Base-by-base conservation (phyloP, 2,113 vertebrate species). In the Xenotilapia longispinis region DNA sequence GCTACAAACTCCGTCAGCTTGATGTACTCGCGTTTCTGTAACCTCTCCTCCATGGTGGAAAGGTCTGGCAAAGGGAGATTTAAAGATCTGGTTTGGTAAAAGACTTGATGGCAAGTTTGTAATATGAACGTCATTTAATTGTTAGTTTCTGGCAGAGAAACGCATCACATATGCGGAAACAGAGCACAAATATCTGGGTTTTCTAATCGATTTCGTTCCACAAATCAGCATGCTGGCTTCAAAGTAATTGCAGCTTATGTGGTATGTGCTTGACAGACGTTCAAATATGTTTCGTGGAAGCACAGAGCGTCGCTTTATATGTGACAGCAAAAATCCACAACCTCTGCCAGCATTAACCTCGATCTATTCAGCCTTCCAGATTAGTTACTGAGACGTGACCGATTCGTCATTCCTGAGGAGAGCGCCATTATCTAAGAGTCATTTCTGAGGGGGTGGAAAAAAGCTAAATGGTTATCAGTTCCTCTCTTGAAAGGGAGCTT, bases 1-100 rank as follows among this genome's bases (percentile, higher is more conserved):
- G 98, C 99, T 95, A 99, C 99, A 93, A 99, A 99, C 95, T 99
- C 99, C 0, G 99, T 99, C 93, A 99, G 97, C 94, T 99, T 99
- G 95, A 97, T 96, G 94, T 99, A 99, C 93, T 97, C 97, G 40
- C 97, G 98, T 73, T 97, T 98, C 95, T 98, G 97, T 93, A 99
- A 94, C 96, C 98, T 96, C 90, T 99, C 97, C 89, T 99, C 99
- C 97, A 99, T 99, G 88, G 98, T 99, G 85, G 98, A 97, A 86
- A 99, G 98, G 95, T 99, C 99, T 99, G 47, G 49, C 28, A 63
- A 80, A 28, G n/a, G 10, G 5, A 7, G 21, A 33, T 23, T 63
- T 8, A 26, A 57, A 83, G 45, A 57, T 10, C 17, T 1, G 42
- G 42, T 36, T 54, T 38, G 81, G 65, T 83, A 19, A 84, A 42